Conservation (phyloP, 2,113 vertebrate species). For the Cacatua alba region DNA sequence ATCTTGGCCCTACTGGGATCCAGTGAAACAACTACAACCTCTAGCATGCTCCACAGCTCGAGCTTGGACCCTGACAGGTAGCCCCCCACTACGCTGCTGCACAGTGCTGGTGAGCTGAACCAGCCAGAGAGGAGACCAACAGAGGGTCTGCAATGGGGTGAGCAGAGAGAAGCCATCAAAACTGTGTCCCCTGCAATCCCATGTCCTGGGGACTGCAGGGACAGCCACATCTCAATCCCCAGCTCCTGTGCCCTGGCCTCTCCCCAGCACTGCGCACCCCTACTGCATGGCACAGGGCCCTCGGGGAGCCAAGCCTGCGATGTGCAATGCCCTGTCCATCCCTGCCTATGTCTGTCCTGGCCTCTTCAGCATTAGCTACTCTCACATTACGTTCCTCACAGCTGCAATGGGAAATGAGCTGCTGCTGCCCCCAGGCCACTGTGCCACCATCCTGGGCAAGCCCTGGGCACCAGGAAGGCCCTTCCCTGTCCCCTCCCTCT, state of each 20-base stretch:
- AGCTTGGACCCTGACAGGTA: background rate
- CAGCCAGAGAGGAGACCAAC: background rate
- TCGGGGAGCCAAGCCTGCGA: background rate
- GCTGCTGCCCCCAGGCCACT: background rate
- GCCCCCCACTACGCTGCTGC: background rate
- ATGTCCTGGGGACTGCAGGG: background rate
- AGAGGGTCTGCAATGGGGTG: background rate
- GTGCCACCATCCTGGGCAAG: background rate
- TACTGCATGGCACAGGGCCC: rapidly evolving
- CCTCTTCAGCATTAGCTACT: background rate
- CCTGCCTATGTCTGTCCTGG: background rate
- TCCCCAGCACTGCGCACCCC: background rate
- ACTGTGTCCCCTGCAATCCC: background rate
- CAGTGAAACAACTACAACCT: background rate
- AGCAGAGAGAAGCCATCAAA: background rate
- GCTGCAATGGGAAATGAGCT: background rate
- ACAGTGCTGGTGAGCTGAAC: background rate
- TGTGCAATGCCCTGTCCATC: background rate
- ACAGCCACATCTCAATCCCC: background rate
- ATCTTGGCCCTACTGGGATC: background rate
- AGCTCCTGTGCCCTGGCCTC: background rate
- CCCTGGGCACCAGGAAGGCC: background rate
- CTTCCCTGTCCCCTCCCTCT: background rate
- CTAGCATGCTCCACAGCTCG: background rate
- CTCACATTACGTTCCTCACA: background rate